Conservation (phyloP, 2,888 invertebrate species). For the Hypselothyrea guttata region DNA sequence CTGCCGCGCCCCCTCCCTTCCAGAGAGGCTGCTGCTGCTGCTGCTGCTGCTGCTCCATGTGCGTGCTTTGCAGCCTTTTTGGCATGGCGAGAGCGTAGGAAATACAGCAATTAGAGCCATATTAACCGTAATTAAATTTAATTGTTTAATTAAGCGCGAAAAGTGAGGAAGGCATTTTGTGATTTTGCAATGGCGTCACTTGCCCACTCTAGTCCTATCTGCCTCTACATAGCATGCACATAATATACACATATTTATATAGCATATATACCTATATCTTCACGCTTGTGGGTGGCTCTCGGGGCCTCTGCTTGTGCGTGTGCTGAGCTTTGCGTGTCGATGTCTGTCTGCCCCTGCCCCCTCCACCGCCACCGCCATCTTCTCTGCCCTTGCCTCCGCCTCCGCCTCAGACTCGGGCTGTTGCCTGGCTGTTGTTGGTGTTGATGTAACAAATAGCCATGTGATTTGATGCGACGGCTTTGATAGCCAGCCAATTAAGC, state of each 20-base stretch:
- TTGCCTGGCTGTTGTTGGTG: constrained; percentile 38
- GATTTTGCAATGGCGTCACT: constrained; percentile 66
- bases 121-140: constrained; percentile 83
- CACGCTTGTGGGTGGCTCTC: constrained; percentile 24
- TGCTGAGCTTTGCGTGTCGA: constrained; percentile 59
- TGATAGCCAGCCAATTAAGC: constrained; percentile 73
- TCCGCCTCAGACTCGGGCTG: constrained; percentile 16
- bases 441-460: constrained; percentile 73
- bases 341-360: constrained; percentile 11
- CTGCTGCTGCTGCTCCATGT: constrained; percentile 52
- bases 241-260: constrained; percentile 17
- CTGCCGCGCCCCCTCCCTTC: constrained; percentile 15
- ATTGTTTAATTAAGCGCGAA: constrained; percentile 82
- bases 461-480: constrained; percentile 73
- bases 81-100: constrained; percentile 69
- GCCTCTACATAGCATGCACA: constrained; percentile 10
- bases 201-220: constrained; percentile 16
- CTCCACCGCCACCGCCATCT: too few relatives aligned
- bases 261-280: constrained; percentile 15
- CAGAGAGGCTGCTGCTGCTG: constrained; percentile 1
- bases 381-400: constrained; percentile 25
- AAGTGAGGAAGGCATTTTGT: constrained; percentile 77
- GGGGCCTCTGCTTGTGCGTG: constrained; percentile 52
- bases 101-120: constrained; percentile 82
- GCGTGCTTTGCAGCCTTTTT: constrained; percentile 51